A percentile compares a stretch with the other conserved stretches of the same genome.
Conservation (phyloP, 2,888 invertebrate species). For the Dromius quadrimaculatus region DNA sequence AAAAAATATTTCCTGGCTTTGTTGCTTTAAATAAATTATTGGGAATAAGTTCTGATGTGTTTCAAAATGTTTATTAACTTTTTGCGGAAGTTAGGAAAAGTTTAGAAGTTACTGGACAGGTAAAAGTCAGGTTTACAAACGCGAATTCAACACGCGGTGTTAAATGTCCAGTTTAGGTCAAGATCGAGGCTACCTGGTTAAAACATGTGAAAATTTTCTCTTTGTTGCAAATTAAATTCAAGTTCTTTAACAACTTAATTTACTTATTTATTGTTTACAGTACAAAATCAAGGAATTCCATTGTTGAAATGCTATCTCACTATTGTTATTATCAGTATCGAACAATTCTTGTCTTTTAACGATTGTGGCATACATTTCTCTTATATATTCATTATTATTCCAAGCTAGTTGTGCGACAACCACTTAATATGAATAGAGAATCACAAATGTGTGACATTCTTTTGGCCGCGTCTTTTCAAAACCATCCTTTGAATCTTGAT, state of each 20-base stretch:
- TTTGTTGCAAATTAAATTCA: conserved; percentile 35
- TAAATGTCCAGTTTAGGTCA: conserved; percentile 64
- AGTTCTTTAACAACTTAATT: conserved; percentile 38
- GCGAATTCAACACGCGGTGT: conserved; percentile 54
- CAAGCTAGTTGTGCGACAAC: conserved; percentile 19
- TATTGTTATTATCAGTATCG: neutral
- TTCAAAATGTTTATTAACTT: conserved; percentile 51
- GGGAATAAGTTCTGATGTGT: conserved; percentile 23
- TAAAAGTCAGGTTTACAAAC: conserved; percentile 63
- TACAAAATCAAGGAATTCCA: neutral
- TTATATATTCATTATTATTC: conserved; percentile 30
- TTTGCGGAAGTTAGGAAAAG: conserved; percentile 59
- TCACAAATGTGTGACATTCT: conserved; percentile 39
- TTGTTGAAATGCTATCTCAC: neutral
- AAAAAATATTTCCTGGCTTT: too few species aligned
- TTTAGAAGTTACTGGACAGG: conserved; percentile 61
- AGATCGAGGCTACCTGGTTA: conserved; percentile 57
- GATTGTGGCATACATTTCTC: conserved; percentile 34
- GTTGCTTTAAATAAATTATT: too few species aligned
- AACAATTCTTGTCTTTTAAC: neutral
- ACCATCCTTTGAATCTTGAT: conserved; percentile 40
- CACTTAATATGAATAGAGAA: conserved; percentile 41
- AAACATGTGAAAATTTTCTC: conserved; percentile 47
- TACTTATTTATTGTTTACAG: conserved; percentile 13
- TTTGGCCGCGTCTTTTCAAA: conserved; percentile 38